Conservation (phyloP, 2,797 vertebrate species). For the Sylvia borin region DNA sequence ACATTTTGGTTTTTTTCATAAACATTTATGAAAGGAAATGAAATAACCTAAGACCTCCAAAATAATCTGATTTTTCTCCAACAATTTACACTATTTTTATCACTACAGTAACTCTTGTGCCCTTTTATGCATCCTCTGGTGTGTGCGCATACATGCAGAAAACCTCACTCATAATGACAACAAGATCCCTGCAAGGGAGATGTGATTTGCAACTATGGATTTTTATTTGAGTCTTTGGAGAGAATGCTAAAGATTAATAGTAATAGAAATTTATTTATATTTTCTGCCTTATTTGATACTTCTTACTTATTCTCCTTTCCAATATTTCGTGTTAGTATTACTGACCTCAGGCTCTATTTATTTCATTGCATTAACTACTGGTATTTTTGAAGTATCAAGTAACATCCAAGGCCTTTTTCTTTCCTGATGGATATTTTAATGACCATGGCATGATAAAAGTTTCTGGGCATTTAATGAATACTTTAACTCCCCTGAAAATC, state of each 20-base stretch:
- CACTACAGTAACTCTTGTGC: neutral
- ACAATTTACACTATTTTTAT: neutral
- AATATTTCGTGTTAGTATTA: neutral
- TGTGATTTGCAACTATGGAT: neutral
- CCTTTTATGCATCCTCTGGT: neutral
- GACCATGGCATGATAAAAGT: neutral
- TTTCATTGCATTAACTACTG: neutral
- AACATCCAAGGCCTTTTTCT: neutral
- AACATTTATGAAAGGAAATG: neutral
- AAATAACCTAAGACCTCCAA: neutral
- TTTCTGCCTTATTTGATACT: neutral
- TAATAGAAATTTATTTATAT: neutral
- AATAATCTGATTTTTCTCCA: neutral
- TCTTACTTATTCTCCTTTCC: neutral
- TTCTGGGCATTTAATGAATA: neutral
- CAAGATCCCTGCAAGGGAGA: neutral
- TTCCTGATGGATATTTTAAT: neutral
- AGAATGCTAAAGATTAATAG: neutral
- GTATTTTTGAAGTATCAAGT: neutral
- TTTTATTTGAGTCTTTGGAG: neutral
- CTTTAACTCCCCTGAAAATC: neutral
- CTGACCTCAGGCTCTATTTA: neutral
- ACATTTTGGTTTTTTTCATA: neutral
- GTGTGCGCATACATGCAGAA: neutral
- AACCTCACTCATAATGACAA: rapidly evolving